These are phyloP conservation scores for Virgularia gustaviana DNA, from an alignment of 92 coral and sea anemone genomes.

Conservation along the genomic window DNA sequence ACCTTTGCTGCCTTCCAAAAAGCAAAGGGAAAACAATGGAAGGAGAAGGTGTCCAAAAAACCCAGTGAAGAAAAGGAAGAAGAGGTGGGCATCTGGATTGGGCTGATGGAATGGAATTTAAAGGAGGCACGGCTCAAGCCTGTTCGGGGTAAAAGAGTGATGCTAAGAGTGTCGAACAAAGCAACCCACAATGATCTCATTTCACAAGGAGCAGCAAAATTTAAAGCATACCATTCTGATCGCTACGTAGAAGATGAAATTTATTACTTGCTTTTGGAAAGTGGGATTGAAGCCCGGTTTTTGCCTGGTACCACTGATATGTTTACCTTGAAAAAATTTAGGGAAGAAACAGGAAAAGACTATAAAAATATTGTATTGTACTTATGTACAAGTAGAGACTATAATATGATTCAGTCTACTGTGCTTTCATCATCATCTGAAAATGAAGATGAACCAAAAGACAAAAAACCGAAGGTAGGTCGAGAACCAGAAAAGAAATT, in stretches of 20 bases:
- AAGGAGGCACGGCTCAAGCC: conserved; percentile 44
- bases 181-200: conserved; percentile 1
- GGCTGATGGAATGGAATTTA: conserved; percentile 49
- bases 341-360: conserved; percentile 62
- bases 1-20: conserved; percentile 32
- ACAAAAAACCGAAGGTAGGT: no score
- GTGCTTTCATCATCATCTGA: no score
- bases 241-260: conserved; percentile 40
- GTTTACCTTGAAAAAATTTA: conserved; percentile 50
- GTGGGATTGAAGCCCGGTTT: conserved; percentile 58
- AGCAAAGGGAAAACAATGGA: conserved; percentile 56
- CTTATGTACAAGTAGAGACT: conserved; percentile 35
- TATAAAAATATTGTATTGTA: conserved; percentile 55
- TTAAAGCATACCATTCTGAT: conserved; percentile 58
- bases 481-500: no score
- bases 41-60: conserved; percentile 18
- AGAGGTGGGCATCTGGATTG: conserved; percentile 42
- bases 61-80: conserved; percentile 15
- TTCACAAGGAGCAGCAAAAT: conserved; percentile 7
- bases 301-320: conserved; percentile 60
- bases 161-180: conserved; percentile 47
- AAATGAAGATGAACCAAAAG: no score
- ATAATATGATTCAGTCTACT: not conserved
- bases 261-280: conserved; percentile 47
- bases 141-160: conserved; percentile 41